Evolutionary conservation across 2,888 invertebrate genomes (phyloP), one percentile per base, ranked within the genome.

Genomic region (Seira sanloemensis): DNA sequence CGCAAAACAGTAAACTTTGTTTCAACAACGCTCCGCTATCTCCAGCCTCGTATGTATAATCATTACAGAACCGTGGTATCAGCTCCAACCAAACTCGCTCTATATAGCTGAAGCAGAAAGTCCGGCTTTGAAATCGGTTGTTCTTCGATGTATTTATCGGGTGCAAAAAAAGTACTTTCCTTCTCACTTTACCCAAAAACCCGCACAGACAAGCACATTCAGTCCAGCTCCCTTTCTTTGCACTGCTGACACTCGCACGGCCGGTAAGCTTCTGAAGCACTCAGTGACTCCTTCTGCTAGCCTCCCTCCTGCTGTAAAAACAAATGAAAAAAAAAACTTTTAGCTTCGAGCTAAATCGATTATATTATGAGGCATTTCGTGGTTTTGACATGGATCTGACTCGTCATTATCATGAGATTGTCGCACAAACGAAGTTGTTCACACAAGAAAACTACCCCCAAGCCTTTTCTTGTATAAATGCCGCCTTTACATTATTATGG

Each of bases 311-410:
- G 54, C 71, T 79, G 68, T 58, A 25, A 21, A 50, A 46, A 46
- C n/a, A 58, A 24, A 66, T 18, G 54, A 66, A 72, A 37, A 12
- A 25, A 65, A 37, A 73, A 26, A 46, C 46, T 68, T 62, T 78
- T 67, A 50, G 66, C 19, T 72, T 46, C 25, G 24, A 66, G 71
- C 23, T 67, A 73, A 72, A 79, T 79, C 72, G 79, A 79, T 79
- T 78, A 46, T 4, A 37, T 37, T 37, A 37, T 24, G 79, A 67
- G 79, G 72, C 73, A 66, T 73, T 79, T 54, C 67, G 67, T 73
- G 67, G 73, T 73, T 73, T 19, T 26, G 69, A 37, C 71, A 24
- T 66, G 73, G 71, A 73, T 79, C 78, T 65, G 62, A 27, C 66
- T 37, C 66, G 58, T 27, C 69, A 69, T 69, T n/a, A 58, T 58